A percentile compares a stretch with the other conserved stretches of the same genome.
These are phyloP conservation scores for Cichladusa arquata DNA, from an alignment of 2,113 vertebrate species.

Conservation along the genomic window DNA sequence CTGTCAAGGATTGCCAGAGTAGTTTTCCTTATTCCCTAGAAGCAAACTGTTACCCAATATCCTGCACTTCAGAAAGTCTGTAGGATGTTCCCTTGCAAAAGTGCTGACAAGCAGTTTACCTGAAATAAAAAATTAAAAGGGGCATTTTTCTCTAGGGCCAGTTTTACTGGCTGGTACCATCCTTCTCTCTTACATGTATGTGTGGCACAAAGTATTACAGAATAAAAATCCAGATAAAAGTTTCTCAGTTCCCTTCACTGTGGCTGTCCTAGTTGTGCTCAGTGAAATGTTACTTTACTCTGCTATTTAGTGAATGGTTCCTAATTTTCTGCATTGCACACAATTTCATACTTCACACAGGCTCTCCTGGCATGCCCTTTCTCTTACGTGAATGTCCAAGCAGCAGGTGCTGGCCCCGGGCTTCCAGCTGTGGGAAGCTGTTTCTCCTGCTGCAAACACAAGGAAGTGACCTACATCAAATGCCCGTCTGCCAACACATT, in stretches of 20 bases:
- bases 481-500: not conserved
- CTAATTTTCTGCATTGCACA: not conserved
- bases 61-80: not conserved
- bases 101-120: not conserved
- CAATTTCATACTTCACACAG: not conserved
- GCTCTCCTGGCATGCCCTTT: not conserved
- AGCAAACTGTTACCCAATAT: not conserved
- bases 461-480: not conserved
- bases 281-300: not conserved
- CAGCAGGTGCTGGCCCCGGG: not conserved
- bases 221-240: not conserved
- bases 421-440: not conserved
- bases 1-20: not conserved
- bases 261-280: not conserved
- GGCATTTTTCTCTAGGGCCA: not conserved
- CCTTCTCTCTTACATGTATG: not conserved
- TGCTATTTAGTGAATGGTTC: not conserved
- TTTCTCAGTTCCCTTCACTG: not conserved
- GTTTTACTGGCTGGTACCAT: not conserved
- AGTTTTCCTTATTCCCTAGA: not conserved
- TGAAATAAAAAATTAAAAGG: not conserved
- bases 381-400: not conserved
- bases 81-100: not conserved
- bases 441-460: not conserved
- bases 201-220: not conserved